Evolutionary conservation across 2,797 vertebrate genomes (phyloP), one percentile per base, ranked within the genome.

Genomic region (Mormyrops boulengeri): DNA sequence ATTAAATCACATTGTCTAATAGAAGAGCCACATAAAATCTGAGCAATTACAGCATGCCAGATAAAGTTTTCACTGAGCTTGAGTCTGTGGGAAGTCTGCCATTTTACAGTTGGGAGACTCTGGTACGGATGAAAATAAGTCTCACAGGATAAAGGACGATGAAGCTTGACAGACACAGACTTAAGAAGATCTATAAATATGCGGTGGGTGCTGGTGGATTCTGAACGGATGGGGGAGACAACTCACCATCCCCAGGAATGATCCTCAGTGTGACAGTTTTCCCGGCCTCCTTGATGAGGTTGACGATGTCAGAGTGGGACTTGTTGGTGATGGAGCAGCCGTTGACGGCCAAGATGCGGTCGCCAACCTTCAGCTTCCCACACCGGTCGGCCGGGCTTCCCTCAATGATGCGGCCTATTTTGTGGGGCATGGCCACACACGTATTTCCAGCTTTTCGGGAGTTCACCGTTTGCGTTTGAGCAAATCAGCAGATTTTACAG

Each of bases 341-440:
- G 88, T 99, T 99, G 62, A 99, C 99, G 0, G 98, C 98, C 96
- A 99, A 96, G 96, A 99, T 99, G 91, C 99, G 97, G 95, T 99
- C 98, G 89, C 99, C 98, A 19, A 99, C 99, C 95, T 99, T 99
- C 96, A 99, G 97, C 96, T 98, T 98, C 93, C 98, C 98, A 3
- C 99, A 99, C 93, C 98, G 98, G 96, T 99, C 99, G 4, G 99
- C 99, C n/a, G 99, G 99, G 93, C 99, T 99, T 93, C 98, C 98
- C 95, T 99, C 98, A 92, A 99, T 99, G 96, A 99, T 99, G 95
- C 98, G 98, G 94, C 99, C 99, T 99, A 99, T 99, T 99, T 99
- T 99, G 97, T 99, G 99, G 97, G 99, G 99, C 98, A 99, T 99
- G 97, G 98, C 98, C 97, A 99, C 98, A 99, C 98, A 99, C 96